Base-by-base conservation (phyloP, 2,797 vertebrate genomes). In the Dermochelys coriacea region DNA sequence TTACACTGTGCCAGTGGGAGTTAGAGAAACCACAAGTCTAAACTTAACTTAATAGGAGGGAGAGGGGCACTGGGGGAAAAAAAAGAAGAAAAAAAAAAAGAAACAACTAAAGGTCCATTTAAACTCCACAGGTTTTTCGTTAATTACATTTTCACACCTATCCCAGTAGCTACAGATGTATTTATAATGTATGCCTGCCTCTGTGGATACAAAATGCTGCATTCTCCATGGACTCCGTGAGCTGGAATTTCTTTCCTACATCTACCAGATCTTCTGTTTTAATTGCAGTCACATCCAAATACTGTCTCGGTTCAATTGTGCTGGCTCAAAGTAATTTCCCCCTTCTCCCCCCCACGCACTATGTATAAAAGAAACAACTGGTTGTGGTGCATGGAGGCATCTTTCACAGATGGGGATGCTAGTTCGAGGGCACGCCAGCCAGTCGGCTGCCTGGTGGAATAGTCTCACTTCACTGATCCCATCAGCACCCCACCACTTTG, bases 131-230 rank as follows among this genome's bases (percentile, higher is more conserved):
- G 97, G 96, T 95, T 98, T 98, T 97, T 97, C 97, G 97, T 98
- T 98, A 98, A 98, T 98, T 98, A 98, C 97, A 98, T 98, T 98
- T 98, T 98, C 95, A 85, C 97, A 98, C 97, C 97, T 97, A 96
- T 94, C 94, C 96, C 86, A 94, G 96, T 96, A 98, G 94, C 96
- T 97, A 96, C 91, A 89, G 91, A 95, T 93, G 82, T 96, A 97
- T 97, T 97, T 97, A 94, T 98, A 97, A 98, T 94, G 91, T 92
- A 95, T 91, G 91, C 93, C 89, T 96, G 95, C 91, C 95, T 96
- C 2, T 1, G 77, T 61, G 89, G 85, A 88, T 97, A 87, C 88
- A 93, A 95, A 93, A 87, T 54, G 49, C 86, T 89, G 71, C 78
- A 87, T 96, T 97, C 96, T 97, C 90, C 87, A 91, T 0, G 29